phyloP scores from a whole-genome alignment of 35 echinoderm and acorn worm species.

The Ptychodera flava region DNA sequence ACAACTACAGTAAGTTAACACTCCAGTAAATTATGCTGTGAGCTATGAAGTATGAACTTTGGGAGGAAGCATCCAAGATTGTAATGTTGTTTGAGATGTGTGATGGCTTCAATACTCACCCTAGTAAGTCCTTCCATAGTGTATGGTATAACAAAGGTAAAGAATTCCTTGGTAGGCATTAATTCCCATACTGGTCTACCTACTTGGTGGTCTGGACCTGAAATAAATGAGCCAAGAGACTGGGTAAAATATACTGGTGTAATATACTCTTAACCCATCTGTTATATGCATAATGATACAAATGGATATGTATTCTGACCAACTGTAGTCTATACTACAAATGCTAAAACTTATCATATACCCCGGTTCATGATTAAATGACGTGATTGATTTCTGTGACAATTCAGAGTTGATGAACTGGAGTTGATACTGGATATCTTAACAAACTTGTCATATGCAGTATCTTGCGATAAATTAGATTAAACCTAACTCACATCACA shows the following conservation, averaged over 20 bases:
- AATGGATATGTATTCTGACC: neutral
- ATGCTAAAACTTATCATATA: too few species aligned
- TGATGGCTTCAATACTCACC: conserved; percentile 29
- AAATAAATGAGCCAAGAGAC: neutral
- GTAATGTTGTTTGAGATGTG: too few species aligned
- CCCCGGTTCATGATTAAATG: neutral
- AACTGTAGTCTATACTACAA: neutral
- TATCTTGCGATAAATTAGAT: too few species aligned
- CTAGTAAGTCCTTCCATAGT: conserved; percentile 78
- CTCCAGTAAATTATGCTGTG: too few species aligned
- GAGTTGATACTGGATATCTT: too few species aligned
- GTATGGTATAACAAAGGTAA: conserved; percentile 84
- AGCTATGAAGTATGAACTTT: too few species aligned
- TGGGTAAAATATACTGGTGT: neutral
- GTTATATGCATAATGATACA: neutral
- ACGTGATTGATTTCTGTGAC: neutral
- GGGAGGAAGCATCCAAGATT: too few species aligned
- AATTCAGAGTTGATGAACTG: neutral
- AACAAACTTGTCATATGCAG: too few species aligned
- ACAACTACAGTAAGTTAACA: too few species aligned
- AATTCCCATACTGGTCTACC: conserved; percentile 43
- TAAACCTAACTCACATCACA: too few species aligned
- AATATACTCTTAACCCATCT: neutral
- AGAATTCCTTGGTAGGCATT: conserved; percentile 74
- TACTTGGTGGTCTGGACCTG: conserved; percentile 88